Evolutionary conservation across 2,113 vertebrate genomes (phyloP), one percentile per base, ranked within the genome.

Genomic region (Epinephelus cyanopodus): DNA sequence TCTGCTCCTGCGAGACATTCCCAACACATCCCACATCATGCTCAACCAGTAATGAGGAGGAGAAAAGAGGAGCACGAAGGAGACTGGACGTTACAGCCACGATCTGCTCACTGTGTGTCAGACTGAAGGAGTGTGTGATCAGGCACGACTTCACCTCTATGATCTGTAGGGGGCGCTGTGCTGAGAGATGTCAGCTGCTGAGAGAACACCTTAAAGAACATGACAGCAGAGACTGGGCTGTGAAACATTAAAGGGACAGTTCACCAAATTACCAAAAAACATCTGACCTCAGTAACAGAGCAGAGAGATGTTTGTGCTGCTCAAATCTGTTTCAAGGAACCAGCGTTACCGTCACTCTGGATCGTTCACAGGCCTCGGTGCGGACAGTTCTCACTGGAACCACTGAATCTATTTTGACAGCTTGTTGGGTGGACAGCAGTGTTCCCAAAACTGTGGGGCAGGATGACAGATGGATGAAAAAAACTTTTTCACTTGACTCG

Each of bases 11-110:
- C 82, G 78, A 81, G 39, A 78, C 77, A 61, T 63, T 79, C 77
- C 82, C 67, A 82, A 84, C 39, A 60, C 27, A 39, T 29, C 25
- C 56, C 50, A n/a, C 54, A 57, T 87, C 89, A 91, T 91, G 87
- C 89, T 91, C 73, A 63, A 72, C 54, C 69, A 69, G 39, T 53
- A 21, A 29, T 23, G 65, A 54, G 8, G 27, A 14, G 6, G 27
- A 18, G 47, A 8, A 68, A 45, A 29, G 29, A 42, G 39, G 39
- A 42, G 39, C 27, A 23, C 29, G 74, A 9, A 68, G 74, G 29
- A 13, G 12, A 5, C 65, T 21, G 58, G 77, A 82, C 54, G 19
- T 60, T 1, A 69, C 25, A 77, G 33, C 57, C 69, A 71, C 21
- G 18, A 1, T 25, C 65, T 56, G 77, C 57, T 87, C 75, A 68